Evolutionary conservation across 2,797 vertebrate genomes (phyloP), one percentile per base, ranked within the genome.

Genomic region (Sebastes oblongus): DNA sequence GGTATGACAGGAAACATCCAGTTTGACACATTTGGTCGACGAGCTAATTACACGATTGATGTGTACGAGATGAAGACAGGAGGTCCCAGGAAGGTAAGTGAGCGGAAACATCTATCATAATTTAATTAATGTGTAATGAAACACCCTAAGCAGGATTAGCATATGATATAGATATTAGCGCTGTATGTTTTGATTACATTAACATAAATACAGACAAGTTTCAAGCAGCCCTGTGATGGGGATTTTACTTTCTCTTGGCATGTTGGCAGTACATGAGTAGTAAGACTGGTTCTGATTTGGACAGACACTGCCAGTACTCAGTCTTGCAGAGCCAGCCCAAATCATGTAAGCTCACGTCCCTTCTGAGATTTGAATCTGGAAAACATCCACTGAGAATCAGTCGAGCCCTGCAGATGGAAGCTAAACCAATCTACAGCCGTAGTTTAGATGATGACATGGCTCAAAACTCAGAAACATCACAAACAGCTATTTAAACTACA

Each of bases 1-100:
- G 98, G 98, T 88, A 99, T 99, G 97, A 99, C 98, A 59, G 98
- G 98, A 90, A 99, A 99, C 90, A 97, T 99, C 91, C 98, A 99
- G 89, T 99, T 99, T 11, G 98, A 99, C 93, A 98, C 97, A 24
- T 99, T 98, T 3, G 98, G 98, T 55, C 95, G 98, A 59, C 97
- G 98, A 87, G 95, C 97, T 87, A 99, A 99, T 96, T 99, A 97
- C 91, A 98, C 97, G 14, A 98, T 99, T n/a, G 97, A 99, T 90
- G 97, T 99, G 68, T 99, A 99, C 50, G 98, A 99, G 94, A 97
- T 98, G 96, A 98, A 97, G 92, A 85, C 96, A 0, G 92, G 94
- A 70, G 98, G 98, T 39, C 95, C 97, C 72, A 95, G 97, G 84
- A 99, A 95, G 97, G 98, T 99, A 93, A 95, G 97, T 88, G 76